Evolutionary conservation across 2,113 vertebrate genomes (phyloP).

Genomic region (Rhombomys opimus): DNA sequence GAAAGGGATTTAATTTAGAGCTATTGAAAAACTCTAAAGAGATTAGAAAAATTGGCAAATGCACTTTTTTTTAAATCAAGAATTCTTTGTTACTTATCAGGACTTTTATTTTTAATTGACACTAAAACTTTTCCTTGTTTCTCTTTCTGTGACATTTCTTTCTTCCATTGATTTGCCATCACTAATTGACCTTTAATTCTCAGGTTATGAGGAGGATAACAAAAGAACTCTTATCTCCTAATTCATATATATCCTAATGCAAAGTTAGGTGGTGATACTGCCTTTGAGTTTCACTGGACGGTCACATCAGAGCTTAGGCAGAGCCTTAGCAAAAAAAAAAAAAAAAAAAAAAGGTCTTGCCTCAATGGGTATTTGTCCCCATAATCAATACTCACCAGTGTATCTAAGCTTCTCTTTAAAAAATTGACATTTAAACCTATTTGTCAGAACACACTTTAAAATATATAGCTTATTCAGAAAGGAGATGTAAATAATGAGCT

Average conservation of each 20-base stretch:
- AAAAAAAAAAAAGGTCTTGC: not conserved
- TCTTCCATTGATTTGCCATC: not conserved
- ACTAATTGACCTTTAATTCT: conserved; percentile 21
- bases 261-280: not conserved
- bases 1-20: conserved; percentile 89
- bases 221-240: not conserved
- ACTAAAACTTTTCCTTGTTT: conserved; percentile 23
- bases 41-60: conserved; percentile 85
- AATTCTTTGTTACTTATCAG: conserved; percentile 80
- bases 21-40: conserved; percentile 87
- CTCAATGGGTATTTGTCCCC: not conserved
- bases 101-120: conserved; percentile 33
- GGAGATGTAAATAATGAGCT: not conserved
- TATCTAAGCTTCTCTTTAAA: conserved; percentile 19
- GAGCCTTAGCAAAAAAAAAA: not conserved
- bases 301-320: conserved; percentile 10
- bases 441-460: not conserved
- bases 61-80: conserved; percentile 69
- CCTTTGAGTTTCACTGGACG: not conserved
- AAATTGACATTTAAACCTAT: not conserved
- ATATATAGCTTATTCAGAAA: not conserved
- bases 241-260: not conserved
- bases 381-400: not conserved
- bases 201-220: conserved; percentile 29
- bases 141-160: not conserved